Conservation (phyloP, 2,797 vertebrate genomes). For the Syngnathus rostellatus region DNA sequence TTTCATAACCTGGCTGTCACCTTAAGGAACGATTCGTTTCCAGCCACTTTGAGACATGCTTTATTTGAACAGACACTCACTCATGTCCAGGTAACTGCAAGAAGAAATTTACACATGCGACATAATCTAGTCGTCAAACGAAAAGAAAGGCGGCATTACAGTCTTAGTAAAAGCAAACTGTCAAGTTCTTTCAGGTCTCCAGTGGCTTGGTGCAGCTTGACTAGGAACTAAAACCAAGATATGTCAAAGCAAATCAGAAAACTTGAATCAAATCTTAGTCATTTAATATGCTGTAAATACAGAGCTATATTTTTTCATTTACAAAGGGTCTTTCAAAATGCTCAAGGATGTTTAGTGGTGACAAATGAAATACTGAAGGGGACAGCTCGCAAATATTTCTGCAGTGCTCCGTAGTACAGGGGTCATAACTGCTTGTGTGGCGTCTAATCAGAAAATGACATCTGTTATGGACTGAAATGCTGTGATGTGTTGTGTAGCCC, state of each 20-base stretch:
- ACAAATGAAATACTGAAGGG: background rate
- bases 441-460: constrained; percentile 40
- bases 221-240: background rate
- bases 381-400: background rate
- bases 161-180: background rate
- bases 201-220: too few relatives aligned
- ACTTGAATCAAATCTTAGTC: too few relatives aligned
- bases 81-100: too few relatives aligned
- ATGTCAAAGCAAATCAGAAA: constrained; percentile 3
- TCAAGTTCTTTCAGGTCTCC: background rate
- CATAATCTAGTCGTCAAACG: background rate
- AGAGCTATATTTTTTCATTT: constrained; percentile 3
- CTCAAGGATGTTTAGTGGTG: background rate
- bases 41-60: background rate
- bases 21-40: background rate
- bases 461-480: constrained; percentile 21
- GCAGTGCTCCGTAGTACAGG: background rate
- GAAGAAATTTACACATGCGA: background rate
- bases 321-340: background rate
- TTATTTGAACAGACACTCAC: too few relatives aligned
- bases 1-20: background rate
- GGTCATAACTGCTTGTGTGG: background rate
- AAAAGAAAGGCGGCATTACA: background rate
- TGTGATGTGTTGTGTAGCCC: constrained; percentile 10
- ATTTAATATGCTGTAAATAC: background rate